phyloP scores from a whole-genome alignment of 1,140 invertebrate species.

The Macrobrachium rosenbergii region DNA sequence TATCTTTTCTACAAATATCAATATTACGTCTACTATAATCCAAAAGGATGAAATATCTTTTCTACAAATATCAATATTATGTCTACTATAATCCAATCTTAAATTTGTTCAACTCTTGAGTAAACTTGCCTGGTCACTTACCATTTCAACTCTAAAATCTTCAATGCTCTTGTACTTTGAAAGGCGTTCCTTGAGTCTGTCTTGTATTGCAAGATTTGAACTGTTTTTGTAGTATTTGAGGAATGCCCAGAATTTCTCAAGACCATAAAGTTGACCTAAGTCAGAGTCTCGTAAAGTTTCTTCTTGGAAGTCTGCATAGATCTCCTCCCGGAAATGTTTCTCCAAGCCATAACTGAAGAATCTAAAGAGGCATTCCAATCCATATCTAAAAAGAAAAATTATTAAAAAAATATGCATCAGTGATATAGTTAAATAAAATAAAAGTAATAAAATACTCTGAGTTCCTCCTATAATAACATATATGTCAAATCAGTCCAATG shows the following conservation, averaged over 20 bases:
- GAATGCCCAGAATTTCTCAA: constrained; percentile 99
- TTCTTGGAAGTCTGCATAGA: constrained; percentile 96
- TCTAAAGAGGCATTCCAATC: constrained; percentile 96
- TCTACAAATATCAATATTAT: no score
- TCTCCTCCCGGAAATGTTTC: constrained; percentile 90
- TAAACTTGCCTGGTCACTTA: neutral
- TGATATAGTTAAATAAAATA: constrained; percentile 4
- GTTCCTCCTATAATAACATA: no score
- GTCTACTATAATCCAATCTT: neutral
- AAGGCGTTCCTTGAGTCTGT: constrained; percentile 84
- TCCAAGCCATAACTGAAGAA: constrained; percentile 99
- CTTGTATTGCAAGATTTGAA: constrained; percentile 82
- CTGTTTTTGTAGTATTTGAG: constrained; percentile 84
- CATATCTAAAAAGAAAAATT: constrained; percentile 74
- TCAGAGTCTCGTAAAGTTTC: constrained; percentile 95
- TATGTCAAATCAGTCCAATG: no score
- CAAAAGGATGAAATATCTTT: no score
- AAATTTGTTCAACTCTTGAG: neutral
- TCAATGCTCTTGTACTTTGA: constrained; percentile 94
- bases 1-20: no score
- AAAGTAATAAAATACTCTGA: no score
- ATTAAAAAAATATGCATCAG: constrained; percentile 21
- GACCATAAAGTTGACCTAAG: constrained; percentile 93
- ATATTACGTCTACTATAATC: no score
- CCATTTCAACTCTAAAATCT: constrained; percentile 79